phyloP scores from a whole-genome alignment of 1,140 invertebrate species.

The Ostrea edulis region DNA sequence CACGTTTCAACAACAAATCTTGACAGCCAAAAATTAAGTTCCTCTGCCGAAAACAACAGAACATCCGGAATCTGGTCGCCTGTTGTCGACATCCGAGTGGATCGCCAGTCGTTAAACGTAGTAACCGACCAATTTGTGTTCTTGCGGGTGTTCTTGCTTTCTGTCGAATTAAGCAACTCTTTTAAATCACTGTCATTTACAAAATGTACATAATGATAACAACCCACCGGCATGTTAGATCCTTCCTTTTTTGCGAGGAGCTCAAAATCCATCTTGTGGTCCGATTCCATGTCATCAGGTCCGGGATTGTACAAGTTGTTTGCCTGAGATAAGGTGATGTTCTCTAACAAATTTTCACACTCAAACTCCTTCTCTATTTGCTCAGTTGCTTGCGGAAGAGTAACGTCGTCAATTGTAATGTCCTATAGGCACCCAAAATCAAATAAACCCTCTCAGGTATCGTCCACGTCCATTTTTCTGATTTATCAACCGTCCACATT shows the following conservation, averaged over 20 bases:
- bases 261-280: background rate
- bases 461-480: too few relatives aligned
- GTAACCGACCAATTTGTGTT: too few relatives aligned
- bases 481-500: too few relatives aligned
- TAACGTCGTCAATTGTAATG: slow-evolving; percentile 14
- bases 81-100: background rate
- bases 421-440: too few relatives aligned
- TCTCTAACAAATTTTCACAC: background rate
- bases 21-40: too few relatives aligned
- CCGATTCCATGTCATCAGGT: too few relatives aligned
- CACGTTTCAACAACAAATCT: too few relatives aligned
- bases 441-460: too few relatives aligned
- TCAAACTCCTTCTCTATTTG: background rate
- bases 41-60: too few relatives aligned
- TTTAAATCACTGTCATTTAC: slow-evolving; percentile 23
- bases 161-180: too few relatives aligned
- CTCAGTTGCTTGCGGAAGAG: background rate
- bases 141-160: too few relatives aligned
- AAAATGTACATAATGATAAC: slow-evolving; percentile 21
- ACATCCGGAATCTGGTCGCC: background rate
- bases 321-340: slow-evolving; percentile 13
- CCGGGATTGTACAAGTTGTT: background rate
- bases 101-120: slow-evolving; percentile 35
- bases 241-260: background rate
- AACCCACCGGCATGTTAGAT: background rate